These are phyloP conservation scores for Hiodon alosoides DNA, from an alignment of 2,113 vertebrate genomes.

Conservation along the genomic window DNA sequence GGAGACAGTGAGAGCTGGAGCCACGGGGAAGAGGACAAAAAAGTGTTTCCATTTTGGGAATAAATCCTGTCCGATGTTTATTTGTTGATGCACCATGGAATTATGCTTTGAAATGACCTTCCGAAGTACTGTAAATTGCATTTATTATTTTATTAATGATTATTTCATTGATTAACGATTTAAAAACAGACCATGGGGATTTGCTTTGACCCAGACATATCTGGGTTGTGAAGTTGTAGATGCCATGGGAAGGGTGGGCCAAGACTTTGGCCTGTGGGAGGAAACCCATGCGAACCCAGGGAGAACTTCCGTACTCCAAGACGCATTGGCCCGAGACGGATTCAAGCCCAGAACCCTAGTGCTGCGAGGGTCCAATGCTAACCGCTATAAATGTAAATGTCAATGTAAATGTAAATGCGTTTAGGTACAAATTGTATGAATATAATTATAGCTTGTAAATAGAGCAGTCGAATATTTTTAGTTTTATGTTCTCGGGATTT, in stretches of 20 bases:
- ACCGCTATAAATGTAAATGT: no score
- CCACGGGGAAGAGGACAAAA: not conserved
- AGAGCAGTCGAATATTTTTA: not conserved
- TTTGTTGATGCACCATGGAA: not conserved
- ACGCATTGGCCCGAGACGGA: no score
- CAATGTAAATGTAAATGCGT: no score
- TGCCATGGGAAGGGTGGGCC: no score
- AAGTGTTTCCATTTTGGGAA: not conserved
- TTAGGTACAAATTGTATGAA: not conserved
- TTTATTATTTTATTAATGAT: not conserved
- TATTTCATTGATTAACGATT: not conserved
- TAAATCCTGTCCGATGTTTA: not conserved
- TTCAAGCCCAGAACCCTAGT: no score
- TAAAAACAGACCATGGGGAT: not conserved
- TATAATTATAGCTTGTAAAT: conserved; percentile 14
- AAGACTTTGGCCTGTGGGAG: no score
- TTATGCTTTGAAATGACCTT: not conserved
- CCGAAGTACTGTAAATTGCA: not conserved
- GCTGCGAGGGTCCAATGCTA: no score
- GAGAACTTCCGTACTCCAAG: no score
- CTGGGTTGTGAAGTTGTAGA: not conserved
- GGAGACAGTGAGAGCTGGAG: not conserved
- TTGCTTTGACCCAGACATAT: conserved; percentile 29
- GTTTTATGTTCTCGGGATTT: not conserved
- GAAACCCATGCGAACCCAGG: no score